Evolutionary conservation across 2,888 invertebrate species (phyloP), one percentile per base, ranked within the genome.

Genomic region (Plusia festucae): DNA sequence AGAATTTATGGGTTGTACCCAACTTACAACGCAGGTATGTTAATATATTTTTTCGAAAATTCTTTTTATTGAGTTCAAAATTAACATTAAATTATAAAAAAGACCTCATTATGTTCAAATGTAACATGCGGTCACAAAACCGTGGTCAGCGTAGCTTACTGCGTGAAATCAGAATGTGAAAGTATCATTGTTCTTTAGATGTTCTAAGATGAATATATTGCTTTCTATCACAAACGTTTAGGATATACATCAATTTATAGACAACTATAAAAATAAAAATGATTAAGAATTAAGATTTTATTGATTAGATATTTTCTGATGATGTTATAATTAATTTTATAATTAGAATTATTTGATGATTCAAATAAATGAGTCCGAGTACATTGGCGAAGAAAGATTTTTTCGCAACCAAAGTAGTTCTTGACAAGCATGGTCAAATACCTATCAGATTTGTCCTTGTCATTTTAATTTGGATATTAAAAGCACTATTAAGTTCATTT

Each of bases 151-250:
- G 60, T 51, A 55, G 64, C 68, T 67, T 62, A 71, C 60, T 53
- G 65, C 62, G 70, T 65, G 68, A 70, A 70, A 75, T 60, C 69
- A 68, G 55, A 72, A 81, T 75, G 79, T 70, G 78, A 78, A 78
- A 78, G 78, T 62, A 68, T 68, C 71, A 65, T 65, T 73, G 70
- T 73, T 68, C 63, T 57, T 8, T 44, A 9, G 56, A 63, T 53
- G 64, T 18, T 58, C 53, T 44, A 52, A 65, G 46, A 68, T 55
- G 53, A 52, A 40, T 54, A 20, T 53, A 60, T 62, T 69, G 68
- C 72, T 77, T 75, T 75, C 78, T 65, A 69, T 72, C 68, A 60
- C 16, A 51, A 20, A 62, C 22, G 44, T 68, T 65, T 44, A 60
- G 34, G 4, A n/a, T 53, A 60, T 46, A 46, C 18, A 32, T 20